phyloP scores from a whole-genome alignment of 2,113 vertebrate genomes.

The Amblyopsis rosae region DNA sequence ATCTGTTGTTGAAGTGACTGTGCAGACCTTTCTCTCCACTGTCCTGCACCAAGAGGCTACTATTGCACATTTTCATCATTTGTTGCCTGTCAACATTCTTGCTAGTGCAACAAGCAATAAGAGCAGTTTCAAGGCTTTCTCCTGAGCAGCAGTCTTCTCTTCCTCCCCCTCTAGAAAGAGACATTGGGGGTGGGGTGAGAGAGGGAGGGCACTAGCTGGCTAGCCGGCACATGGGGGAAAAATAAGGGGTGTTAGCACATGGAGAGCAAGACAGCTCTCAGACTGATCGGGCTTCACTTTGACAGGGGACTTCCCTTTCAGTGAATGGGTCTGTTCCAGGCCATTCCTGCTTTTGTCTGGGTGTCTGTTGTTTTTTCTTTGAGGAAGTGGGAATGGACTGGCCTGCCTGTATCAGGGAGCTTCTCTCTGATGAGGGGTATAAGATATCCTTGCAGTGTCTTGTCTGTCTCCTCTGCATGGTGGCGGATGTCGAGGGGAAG shows the following conservation, averaged over 20 bases:
- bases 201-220: constrained; percentile 18
- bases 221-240: not conserved
- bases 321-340: constrained; percentile 32
- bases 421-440: constrained; percentile 61
- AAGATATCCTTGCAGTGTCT: constrained; percentile 67
- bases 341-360: constrained; percentile 38
- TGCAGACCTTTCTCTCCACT: too few relatives aligned
- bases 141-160: constrained; percentile 22
- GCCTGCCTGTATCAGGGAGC: constrained; percentile 47
- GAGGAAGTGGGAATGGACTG: constrained; percentile 34
- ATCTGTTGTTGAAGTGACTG: too few relatives aligned
- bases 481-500: constrained; percentile 74
- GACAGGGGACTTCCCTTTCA: constrained; percentile 45
- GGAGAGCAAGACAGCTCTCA: constrained; percentile 18
- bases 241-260: too few relatives aligned
- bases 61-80: too few relatives aligned
- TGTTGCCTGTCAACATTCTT: constrained; percentile 3
- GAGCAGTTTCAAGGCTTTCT: constrained; percentile 20
- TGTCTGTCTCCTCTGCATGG: constrained; percentile 71
- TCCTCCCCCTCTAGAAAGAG: constrained; percentile 11
- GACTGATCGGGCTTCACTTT: constrained; percentile 30
- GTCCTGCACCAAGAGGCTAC: not conserved
- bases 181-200: constrained; percentile 5
- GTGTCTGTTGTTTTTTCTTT: constrained; percentile 26
- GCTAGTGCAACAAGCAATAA: constrained; percentile 52